phyloP scores from a whole-genome alignment of 2,888 invertebrate species.

The Lycia hirtaria region DNA sequence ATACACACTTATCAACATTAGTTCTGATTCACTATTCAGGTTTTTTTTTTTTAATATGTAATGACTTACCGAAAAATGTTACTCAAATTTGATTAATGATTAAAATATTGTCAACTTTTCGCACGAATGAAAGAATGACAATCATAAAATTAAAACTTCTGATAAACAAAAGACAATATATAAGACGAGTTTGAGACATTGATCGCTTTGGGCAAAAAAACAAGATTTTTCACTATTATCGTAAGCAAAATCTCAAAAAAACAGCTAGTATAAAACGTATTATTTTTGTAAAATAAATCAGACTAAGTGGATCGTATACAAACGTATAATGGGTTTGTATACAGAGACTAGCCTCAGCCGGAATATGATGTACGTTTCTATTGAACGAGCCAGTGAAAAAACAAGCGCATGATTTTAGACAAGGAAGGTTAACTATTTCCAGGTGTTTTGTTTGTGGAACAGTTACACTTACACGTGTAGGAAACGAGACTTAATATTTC shows the following conservation, averaged over 20 bases:
- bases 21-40: too few species aligned
- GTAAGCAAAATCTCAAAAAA: background rate
- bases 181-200: too few species aligned
- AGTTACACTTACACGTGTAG: background rate
- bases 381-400: constrained; percentile 31
- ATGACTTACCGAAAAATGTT: too few species aligned
- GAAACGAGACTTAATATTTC: background rate
- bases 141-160: too few species aligned
- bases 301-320: constrained; percentile 33
- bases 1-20: too few species aligned
- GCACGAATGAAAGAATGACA: too few species aligned
- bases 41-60: too few species aligned
- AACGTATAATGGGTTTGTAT: constrained; percentile 29
- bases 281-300: constrained; percentile 31
- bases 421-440: constrained; percentile 23
- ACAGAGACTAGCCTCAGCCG: constrained; percentile 26
- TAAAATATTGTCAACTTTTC: too few species aligned
- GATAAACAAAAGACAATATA: too few species aligned
- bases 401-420: constrained; percentile 13
- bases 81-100: too few species aligned
- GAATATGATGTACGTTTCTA: constrained; percentile 30
- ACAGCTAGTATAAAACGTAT: background rate
- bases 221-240: background rate
- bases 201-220: too few species aligned
- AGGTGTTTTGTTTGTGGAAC: constrained; percentile 11